Evolutionary conservation across 1,140 invertebrate genomes (phyloP).

Genomic region (Zaprionus gabonicus): DNA sequence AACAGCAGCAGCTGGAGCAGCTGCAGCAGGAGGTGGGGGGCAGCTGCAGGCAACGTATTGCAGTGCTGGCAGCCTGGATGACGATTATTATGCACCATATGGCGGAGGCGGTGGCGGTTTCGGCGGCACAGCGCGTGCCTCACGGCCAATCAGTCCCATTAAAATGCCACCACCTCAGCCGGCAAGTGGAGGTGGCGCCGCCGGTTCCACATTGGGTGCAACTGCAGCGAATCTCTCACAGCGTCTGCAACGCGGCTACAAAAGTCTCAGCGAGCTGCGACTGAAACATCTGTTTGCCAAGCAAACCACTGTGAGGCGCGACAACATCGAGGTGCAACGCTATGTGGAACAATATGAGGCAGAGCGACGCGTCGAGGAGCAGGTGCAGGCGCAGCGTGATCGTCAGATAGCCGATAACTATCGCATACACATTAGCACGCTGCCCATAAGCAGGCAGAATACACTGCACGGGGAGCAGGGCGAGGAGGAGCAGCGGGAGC

Average conservation of each 20-base stretch:
- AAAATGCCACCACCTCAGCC: conserved; percentile 33
- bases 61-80: conserved; percentile 74
- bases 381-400: conserved; percentile 53
- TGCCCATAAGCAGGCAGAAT: conserved; percentile 53
- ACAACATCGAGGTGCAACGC: conserved; percentile 69
- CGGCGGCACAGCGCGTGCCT: conserved; percentile 18
- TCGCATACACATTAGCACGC: conserved; percentile 63
- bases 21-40: neutral
- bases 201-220: neutral
- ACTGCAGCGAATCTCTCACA: conserved; percentile 39
- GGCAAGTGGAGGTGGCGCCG: neutral
- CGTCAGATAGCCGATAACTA: conserved; percentile 77
- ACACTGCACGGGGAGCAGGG: conserved; percentile 36
- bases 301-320: conserved; percentile 61
- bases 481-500: conserved; percentile 19
- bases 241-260: conserved; percentile 70
- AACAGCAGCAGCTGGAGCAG: neutral
- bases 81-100: conserved; percentile 72
- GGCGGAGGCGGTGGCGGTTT: neutral
- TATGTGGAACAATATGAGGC: conserved; percentile 74
- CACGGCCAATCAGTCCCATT: conserved; percentile 62
- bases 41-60: conserved; percentile 50
- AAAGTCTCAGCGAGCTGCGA: conserved; percentile 72
- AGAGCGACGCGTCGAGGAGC: conserved; percentile 58
- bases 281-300: conserved; percentile 78